Evolutionary conservation across 2,888 invertebrate genomes (phyloP).

Genomic region (Philopedon plagiatum): DNA sequence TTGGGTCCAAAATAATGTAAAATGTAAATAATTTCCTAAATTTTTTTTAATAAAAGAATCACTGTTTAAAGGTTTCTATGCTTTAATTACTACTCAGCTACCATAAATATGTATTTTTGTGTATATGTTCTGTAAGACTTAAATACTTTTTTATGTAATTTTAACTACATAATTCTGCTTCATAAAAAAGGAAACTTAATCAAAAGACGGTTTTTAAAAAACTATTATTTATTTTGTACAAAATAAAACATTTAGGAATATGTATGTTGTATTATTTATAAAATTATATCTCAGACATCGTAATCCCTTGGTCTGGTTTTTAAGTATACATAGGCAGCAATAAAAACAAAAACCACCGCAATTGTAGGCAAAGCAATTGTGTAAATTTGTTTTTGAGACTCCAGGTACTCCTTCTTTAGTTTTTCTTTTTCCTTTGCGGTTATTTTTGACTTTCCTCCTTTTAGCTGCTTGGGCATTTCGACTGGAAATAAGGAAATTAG

Average conservation of each 20-base stretch:
- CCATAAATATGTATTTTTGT: constrained; percentile 55
- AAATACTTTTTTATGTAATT: constrained; percentile 29
- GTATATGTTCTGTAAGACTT: constrained; percentile 50
- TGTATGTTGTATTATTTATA: constrained; percentile 18
- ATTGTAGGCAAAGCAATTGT: constrained; percentile 84
- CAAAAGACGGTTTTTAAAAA: constrained; percentile 46
- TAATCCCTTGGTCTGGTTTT: constrained; percentile 78
- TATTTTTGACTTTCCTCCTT: constrained; percentile 83
- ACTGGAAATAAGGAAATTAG: constrained; percentile 38
- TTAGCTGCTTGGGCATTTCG: constrained; percentile 81
- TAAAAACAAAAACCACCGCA: constrained; percentile 78
- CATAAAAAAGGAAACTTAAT: constrained; percentile 29
- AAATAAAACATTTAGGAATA: constrained; percentile 49
- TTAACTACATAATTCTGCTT: constrained; percentile 34
- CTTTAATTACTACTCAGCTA: constrained; percentile 50
- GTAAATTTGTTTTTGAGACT: constrained; percentile 83
- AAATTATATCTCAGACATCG: constrained; percentile 31
- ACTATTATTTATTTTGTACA: constrained; percentile 53
- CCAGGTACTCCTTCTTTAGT: constrained; percentile 86
- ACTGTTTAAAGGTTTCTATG: constrained; percentile 30
- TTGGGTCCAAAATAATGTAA: constrained; percentile 29
- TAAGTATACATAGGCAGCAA: constrained; percentile 83
- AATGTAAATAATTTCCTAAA: not conserved
- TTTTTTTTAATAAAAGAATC: not conserved
- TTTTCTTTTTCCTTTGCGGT: constrained; percentile 87